Conservation (phyloP, 2,797 vertebrate species). For the Trachops cirrhosus region DNA sequence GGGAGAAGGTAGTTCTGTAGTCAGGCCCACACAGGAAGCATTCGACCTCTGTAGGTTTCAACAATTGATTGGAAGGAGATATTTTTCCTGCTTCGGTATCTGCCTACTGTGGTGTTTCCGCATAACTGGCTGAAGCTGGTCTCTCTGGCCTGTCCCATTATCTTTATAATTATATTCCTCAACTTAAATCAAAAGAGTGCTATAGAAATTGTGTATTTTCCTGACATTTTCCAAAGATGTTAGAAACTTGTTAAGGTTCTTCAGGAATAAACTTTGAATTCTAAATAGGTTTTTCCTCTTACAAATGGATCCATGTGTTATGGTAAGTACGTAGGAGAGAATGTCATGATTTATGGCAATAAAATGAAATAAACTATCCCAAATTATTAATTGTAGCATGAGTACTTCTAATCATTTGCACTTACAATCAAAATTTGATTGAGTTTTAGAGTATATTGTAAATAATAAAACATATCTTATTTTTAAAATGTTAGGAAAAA, state of each 20-base stretch:
- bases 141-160: slow-evolving; percentile 58
- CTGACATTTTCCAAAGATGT: background rate
- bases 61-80: slow-evolving; percentile 61
- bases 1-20: slow-evolving; percentile 27
- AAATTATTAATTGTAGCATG: background rate
- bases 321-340: background rate
- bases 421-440: background rate
- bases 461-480: background rate
- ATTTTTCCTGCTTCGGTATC: slow-evolving; percentile 52
- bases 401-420: slow-evolving; percentile 3
- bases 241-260: background rate
- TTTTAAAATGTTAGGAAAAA: background rate
- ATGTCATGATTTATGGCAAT: background rate
- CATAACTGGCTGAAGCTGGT: slow-evolving; percentile 40
- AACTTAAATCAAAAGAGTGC: slow-evolving; percentile 43
- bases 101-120: slow-evolving; percentile 59
- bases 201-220: slow-evolving; percentile 16
- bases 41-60: slow-evolving; percentile 67
- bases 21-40: slow-evolving; percentile 24
- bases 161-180: slow-evolving; percentile 52
- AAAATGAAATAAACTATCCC: background rate
- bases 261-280: background rate
- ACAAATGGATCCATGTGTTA: background rate
- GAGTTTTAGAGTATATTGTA: background rate
- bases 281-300: background rate